Base-by-base conservation (phyloP, 2,888 invertebrate genomes). In the Parapristionchus giblindavisi region DNA sequence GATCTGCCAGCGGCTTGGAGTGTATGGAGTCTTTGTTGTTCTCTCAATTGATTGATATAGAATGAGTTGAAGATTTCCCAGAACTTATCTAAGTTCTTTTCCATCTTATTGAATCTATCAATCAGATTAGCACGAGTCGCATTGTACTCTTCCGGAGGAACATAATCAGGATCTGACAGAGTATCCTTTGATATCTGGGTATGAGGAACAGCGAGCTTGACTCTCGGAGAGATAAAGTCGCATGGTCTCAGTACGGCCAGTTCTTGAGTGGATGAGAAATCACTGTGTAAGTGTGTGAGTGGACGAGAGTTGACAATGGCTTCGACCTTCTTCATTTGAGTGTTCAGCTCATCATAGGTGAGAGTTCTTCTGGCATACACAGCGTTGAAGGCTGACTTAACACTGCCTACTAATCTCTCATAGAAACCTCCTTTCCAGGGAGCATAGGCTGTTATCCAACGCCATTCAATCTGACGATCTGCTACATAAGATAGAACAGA, bases 381-480 rank as follows among this genome's bases (percentile, higher is more conserved):
- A 17, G 56, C 61, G n/a, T 61, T 24, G 27, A 77, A 58, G 29
- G 65, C 40, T 3, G 38, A 17, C 65, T 77, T 77, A 6, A 77
- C 66, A 65, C 3, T 32, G 0, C 66, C n/a, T 17, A 77, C 66
- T 2, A 77, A 21, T 36, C 77, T n/a, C 68, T 77, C 75, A 29
- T 54, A 75, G 54, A 77, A 61, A 1, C 75, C 77, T 6, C 71
- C 72, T 29, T 63, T 40, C 75, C 75, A 77, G 1, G 77, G 77
- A 11, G 75, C 60, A 21, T 36, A 29, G 8, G 77, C 61, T 5
- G 68, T 48, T 17, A 68, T 75, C 29, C 56, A 68, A 2, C 40
- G 24, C 66, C 74, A 77, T 40, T 74, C 36, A 21, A 77, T 68
- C 65, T 24, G 24, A 4, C 27, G 27, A 21, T 3, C n/a, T 6